Percentiles rank a stretch among this genome's conserved stretches.
Conservation (phyloP, 2,797 vertebrate genomes). For the Squalus acanthias region DNA sequence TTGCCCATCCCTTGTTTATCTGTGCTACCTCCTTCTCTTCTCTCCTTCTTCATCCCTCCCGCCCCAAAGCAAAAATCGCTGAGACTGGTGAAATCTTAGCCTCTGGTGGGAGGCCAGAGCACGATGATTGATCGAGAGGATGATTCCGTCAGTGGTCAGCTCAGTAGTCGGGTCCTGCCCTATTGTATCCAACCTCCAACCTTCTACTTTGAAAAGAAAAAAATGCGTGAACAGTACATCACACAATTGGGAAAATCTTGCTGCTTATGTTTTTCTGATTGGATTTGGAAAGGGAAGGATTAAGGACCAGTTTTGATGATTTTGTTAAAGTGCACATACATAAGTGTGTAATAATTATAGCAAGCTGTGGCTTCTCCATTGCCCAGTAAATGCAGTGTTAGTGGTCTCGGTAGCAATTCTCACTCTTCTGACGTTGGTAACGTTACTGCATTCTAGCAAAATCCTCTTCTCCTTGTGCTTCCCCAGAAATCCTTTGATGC, state of each 20-base stretch:
- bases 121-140: neutral
- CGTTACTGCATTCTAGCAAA: too few relatives aligned
- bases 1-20: neutral
- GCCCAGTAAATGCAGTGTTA: neutral
- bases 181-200: neutral
- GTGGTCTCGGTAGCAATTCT: neutral
- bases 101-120: neutral
- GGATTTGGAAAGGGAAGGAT: neutral
- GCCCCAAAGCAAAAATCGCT: neutral
- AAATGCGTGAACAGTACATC: neutral
- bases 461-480: slow-evolving; percentile 26
- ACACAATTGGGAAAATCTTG: neutral
- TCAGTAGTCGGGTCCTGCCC: neutral
- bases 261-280: neutral
- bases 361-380: neutral
- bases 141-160: neutral
- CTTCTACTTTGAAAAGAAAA: neutral
- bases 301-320: neutral
- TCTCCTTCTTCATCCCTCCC: neutral
- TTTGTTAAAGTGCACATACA: neutral
- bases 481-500: slow-evolving; percentile 91
- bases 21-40: neutral
- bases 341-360: neutral
- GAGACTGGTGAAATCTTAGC: neutral
- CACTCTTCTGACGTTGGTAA: neutral